Base-by-base conservation (phyloP, 2,888 invertebrate genomes). In the Minunthozetes semirufus region DNA sequence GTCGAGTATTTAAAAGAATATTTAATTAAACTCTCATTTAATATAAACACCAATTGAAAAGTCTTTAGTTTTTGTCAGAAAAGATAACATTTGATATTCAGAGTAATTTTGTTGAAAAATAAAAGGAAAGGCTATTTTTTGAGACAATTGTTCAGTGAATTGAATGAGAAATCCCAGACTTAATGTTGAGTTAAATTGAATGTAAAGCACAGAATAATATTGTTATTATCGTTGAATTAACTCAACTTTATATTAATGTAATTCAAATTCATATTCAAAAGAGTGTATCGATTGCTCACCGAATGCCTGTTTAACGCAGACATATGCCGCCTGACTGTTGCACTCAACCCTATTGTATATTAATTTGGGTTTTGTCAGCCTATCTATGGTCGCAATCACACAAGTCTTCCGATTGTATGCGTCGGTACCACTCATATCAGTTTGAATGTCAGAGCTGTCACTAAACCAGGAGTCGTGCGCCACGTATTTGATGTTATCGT, bases 251-350 rank as follows among this genome's bases (percentile, higher is more conserved):
- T 33, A 9, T 33, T 33, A 33, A 33, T 56, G 25, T 22, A 22
- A 56, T 11, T 56, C 11, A 17, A 22, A 19, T 17, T 6, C 9
- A 56, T 56, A 56, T 56, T 56, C 11, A 22, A 22, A 56, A 56
- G 9, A 19, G n/a, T 53, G 25, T 19, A 56, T 56, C 25, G 42
- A 29, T 73, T 25, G 25, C 77, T 74, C 77, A 81, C 81, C 79
- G 68, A 79, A 73, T 5, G 78, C 76, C 53, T 77, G 78, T 72
- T 80, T 80, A 61, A 79, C 77, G 76, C 81, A 81, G 42, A 81
- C 78, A 75, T 80, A 81, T 38, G 80, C 79, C 6, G 79, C 80
- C n/a, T 76, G 76, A 29, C 77, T 76, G 48, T 76, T 76, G 61
- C 79, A 79, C n/a, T 76, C 77, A 25, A 77, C 76, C 3, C 76